Evolutionary conservation across 2,797 vertebrate species (phyloP).

Genomic region (Hyperoplus lanceolatus): DNA sequence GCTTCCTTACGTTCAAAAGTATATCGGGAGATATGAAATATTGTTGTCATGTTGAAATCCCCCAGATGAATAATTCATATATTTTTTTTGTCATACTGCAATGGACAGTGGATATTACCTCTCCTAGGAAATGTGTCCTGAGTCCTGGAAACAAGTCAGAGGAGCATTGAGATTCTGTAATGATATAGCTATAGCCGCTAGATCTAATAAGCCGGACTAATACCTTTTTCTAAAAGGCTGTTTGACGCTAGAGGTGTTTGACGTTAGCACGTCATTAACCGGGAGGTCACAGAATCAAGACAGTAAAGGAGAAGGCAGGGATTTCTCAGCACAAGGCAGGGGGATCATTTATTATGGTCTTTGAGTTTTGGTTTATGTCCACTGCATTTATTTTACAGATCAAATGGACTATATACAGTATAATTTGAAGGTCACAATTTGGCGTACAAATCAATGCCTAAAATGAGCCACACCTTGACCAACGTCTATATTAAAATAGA

Average conservation of each 20-base stretch:
- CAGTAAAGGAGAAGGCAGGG: conserved; percentile 43
- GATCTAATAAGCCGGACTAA: conserved; percentile 74
- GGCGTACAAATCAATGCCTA: neutral
- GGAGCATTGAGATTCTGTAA: conserved; percentile 63
- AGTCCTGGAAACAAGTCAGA: conserved; percentile 58
- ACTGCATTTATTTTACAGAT: neutral
- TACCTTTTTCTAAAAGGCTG: conserved; percentile 67
- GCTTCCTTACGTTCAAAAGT: conserved; percentile 42
- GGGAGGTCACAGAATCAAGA: conserved; percentile 62
- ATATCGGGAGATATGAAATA: conserved; percentile 62
- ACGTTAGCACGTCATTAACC: conserved; percentile 70
- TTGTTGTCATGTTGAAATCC: conserved; percentile 58
- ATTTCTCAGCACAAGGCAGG: conserved; percentile 16
- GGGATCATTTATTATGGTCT: conserved; percentile 22
- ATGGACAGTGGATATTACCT: conserved; percentile 54
- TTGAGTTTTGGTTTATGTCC: neutral
- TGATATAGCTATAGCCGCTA: conserved; percentile 40
- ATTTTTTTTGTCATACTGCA: conserved; percentile 35
- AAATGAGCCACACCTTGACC: neutral
- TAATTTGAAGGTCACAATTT: neutral
- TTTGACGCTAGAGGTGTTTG: conserved; percentile 72
- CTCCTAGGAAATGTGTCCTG: conserved; percentile 63
- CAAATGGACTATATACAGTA: no score
- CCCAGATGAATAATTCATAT: conserved; percentile 71
- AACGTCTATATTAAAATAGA: neutral